Evolutionary conservation across 1,140 invertebrate genomes (phyloP).

Genomic region (Bombus ignitus): DNA sequence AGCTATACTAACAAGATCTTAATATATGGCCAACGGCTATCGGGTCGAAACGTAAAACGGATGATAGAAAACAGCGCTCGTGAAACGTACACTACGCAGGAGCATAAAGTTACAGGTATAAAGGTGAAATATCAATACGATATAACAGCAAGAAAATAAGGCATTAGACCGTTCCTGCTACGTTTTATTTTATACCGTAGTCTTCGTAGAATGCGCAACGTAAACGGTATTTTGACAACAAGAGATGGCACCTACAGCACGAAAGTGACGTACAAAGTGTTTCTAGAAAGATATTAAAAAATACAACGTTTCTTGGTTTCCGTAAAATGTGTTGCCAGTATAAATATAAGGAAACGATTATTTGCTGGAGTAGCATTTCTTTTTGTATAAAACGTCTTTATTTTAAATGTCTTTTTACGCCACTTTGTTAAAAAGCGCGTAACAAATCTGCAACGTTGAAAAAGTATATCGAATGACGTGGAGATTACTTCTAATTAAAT

Average conservation of each 20-base stretch:
- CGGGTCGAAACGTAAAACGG: neutral
- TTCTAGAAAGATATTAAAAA: neutral
- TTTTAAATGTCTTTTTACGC: too few relatives aligned
- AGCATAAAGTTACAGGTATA: neutral
- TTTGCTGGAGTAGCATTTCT: neutral
- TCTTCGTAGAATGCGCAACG: neutral
- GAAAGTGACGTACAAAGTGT: neutral
- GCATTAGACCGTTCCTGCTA: neutral
- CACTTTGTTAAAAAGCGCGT: too few relatives aligned
- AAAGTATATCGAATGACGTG: too few relatives aligned
- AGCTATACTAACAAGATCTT: neutral
- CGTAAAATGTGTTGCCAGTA: too few relatives aligned
- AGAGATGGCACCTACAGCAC: neutral
- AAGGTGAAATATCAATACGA: neutral
- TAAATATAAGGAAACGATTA: neutral
- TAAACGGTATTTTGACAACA: neutral
- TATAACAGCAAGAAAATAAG: neutral
- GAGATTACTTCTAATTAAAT: too few relatives aligned
- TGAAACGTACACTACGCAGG: neutral
- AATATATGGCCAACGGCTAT: neutral
- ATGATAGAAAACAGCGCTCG: slow-evolving; percentile 2
- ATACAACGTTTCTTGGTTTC: neutral
- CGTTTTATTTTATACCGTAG: neutral
- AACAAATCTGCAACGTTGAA: too few relatives aligned
- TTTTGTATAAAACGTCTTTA: too few relatives aligned